These are phyloP conservation scores for Galaxias olidus DNA, from an alignment of 2,797 vertebrate genomes.

Conservation along the genomic window DNA sequence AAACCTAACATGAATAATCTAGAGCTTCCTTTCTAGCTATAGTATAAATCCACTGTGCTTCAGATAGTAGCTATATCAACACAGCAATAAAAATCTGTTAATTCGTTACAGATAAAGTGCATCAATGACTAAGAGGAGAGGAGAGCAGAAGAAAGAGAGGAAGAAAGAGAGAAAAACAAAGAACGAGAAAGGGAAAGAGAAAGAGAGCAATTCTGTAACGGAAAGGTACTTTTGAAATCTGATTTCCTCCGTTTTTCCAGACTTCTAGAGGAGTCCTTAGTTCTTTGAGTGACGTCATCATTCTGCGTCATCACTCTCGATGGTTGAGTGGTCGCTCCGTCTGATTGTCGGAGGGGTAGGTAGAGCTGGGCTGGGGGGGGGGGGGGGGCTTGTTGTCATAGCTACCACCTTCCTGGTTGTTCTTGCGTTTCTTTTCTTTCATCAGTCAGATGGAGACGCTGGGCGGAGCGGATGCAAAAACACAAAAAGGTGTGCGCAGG, in stretches of 20 bases:
- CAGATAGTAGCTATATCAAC: neutral
- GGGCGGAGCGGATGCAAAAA: neutral
- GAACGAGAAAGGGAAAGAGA: neutral
- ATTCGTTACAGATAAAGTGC: constrained; percentile 34
- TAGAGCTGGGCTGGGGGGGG: too few species aligned
- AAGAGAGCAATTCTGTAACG: too few species aligned
- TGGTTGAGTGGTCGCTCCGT: too few species aligned
- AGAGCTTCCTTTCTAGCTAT: neutral
- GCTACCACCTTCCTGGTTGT: neutral
- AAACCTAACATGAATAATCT: too few species aligned
- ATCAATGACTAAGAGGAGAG: constrained; percentile 6
- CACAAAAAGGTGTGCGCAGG: neutral
- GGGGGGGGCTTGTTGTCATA: too few species aligned
- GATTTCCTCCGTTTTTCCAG: too few species aligned
- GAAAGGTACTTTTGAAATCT: too few species aligned
- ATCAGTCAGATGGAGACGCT: neutral
- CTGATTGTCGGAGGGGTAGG: too few species aligned
- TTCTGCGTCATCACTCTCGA: too few species aligned
- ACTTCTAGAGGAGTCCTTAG: too few species aligned
- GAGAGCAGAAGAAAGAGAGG: constrained; percentile 4
- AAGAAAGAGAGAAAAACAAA: constrained; percentile 4
- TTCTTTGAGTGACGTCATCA: too few species aligned
- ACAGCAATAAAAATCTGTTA: constrained; percentile 19
- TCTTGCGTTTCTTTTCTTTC: neutral
- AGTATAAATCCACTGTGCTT: neutral